phyloP scores from a whole-genome alignment of 2,888 invertebrate species.

The Amorpha juglandis region DNA sequence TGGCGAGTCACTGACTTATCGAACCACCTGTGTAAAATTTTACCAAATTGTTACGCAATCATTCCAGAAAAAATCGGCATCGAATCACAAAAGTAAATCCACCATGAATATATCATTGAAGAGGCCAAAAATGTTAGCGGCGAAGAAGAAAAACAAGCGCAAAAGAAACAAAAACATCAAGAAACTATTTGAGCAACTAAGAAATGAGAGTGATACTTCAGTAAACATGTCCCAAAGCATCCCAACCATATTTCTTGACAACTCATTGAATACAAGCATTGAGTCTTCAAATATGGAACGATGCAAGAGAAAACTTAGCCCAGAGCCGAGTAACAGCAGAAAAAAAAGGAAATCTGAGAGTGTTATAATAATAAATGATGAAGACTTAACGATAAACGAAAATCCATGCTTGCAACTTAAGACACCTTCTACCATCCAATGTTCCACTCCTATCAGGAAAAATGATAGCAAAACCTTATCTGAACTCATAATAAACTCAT shows the following conservation, averaged over 20 bases:
- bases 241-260: neutral
- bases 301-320: neutral
- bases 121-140: conserved; percentile 32
- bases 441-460: conserved; percentile 59
- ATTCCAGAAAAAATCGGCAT: conserved; percentile 48
- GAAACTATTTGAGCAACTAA: conserved; percentile 48
- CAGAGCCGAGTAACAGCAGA: neutral
- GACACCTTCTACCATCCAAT: conserved; percentile 43
- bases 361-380: conserved; percentile 48
- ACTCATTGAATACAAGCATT: neutral
- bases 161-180: conserved; percentile 35
- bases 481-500: conserved; percentile 37
- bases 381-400: conserved; percentile 43
- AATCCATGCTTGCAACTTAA: conserved; percentile 37
- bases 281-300: neutral
- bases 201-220: conserved; percentile 35
- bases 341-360: conserved; percentile 8
- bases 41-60: neutral
- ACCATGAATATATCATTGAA: conserved; percentile 41
- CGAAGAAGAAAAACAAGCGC: conserved; percentile 40
- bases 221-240: neutral
- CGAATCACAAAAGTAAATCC: conserved; percentile 33
- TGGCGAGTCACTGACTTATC: too few relatives aligned
- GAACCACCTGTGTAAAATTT: too few relatives aligned
- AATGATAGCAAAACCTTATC: conserved; percentile 32